phyloP scores from a whole-genome alignment of 1,140 invertebrate species.

The Ectropis grisescens region DNA sequence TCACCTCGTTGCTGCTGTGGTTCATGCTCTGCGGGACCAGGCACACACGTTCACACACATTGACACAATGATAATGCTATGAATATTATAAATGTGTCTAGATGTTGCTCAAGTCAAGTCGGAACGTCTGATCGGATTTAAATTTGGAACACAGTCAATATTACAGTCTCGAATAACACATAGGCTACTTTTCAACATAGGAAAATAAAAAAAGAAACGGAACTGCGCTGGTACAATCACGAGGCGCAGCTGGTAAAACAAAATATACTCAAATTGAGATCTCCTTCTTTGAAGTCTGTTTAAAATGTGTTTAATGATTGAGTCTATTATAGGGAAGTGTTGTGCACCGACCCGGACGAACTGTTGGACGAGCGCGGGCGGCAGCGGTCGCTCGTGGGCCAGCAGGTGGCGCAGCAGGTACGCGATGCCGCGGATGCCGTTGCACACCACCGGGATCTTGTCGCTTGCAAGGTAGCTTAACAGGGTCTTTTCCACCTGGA shows the following conservation, averaged over 20 bases:
- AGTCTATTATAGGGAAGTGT: no score
- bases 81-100: no score
- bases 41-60: slow-evolving; percentile 58
- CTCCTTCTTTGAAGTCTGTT: no score
- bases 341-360: slow-evolving; percentile 92
- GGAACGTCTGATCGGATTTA: no score
- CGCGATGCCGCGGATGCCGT: slow-evolving; percentile 86
- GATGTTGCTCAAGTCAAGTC: no score
- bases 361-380: slow-evolving; percentile 78
- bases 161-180: no score
- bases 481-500: not conserved
- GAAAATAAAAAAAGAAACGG: slow-evolving; percentile 1
- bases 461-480: slow-evolving; percentile 64
- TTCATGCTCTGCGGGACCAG: slow-evolving; percentile 91
- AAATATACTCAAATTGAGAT: no score
- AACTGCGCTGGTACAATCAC: no score
- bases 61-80: no score
- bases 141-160: no score
- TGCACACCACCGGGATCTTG: slow-evolving; percentile 84
- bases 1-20: slow-evolving; percentile 93
- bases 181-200: slow-evolving; percentile 94
- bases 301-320: no score
- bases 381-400: slow-evolving; percentile 73
- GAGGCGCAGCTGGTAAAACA: no score
- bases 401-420: slow-evolving; percentile 87